A percentile compares a stretch with the other conserved stretches of the same genome.
phyloP scores from a whole-genome alignment of 2,113 vertebrate species.

The Ceratotherium simum region DNA sequence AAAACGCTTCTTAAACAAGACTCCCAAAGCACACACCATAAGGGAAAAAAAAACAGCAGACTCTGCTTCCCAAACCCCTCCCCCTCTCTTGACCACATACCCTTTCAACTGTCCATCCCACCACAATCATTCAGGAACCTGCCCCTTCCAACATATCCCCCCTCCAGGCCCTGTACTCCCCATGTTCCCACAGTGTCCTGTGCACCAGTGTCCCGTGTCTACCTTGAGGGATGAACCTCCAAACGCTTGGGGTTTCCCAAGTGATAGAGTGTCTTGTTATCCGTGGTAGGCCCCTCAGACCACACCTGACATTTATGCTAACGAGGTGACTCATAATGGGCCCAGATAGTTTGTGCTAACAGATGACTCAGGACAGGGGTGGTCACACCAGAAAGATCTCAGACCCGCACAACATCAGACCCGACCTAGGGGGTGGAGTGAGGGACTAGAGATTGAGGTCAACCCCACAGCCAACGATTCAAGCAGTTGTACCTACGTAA shows the following conservation, averaged over 20 bases:
- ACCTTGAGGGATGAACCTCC: no score
- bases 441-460: rapidly evolving
- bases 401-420: neutral
- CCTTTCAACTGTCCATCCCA: neutral
- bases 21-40: neutral
- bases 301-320: neutral
- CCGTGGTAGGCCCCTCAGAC: neutral
- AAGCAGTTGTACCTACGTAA: neutral
- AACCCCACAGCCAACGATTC: rapidly evolving
- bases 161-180: rapidly evolving
- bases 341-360: neutral
- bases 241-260: neutral
- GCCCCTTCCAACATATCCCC: neutral
- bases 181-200: neutral
- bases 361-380: neutral
- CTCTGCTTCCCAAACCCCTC: neutral
- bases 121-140: neutral
- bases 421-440: neutral
- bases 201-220: neutral
- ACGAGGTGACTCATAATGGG: neutral
- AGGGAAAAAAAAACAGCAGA: neutral
- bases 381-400: neutral
- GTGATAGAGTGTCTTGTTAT: neutral
- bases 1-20: neutral
- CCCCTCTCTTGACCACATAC: rapidly evolving